Conservation (phyloP, 1,140 invertebrate species). For the Homalodisca vitripennis region DNA sequence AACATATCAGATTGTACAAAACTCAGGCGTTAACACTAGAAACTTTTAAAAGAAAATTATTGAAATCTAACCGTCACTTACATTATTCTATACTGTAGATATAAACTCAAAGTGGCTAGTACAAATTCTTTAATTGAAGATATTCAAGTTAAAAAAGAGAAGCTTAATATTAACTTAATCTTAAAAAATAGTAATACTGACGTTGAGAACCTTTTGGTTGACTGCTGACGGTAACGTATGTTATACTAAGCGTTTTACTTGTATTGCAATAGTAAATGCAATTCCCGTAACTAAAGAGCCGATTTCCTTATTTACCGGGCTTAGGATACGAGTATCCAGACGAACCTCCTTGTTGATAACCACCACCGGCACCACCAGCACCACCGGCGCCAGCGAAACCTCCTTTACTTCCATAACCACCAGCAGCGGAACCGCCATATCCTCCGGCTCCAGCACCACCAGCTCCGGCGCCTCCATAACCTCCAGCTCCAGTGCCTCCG, state of each 20-base stretch:
- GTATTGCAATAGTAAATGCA: neutral
- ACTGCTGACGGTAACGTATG: conserved; percentile 1
- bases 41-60: too few species aligned
- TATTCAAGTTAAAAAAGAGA: neutral
- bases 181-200: neutral
- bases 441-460: conserved; percentile 13
- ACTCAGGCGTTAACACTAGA: conserved; percentile 1
- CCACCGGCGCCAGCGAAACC: neutral
- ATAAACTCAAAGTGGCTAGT: too few species aligned
- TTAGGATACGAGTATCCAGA: conserved; percentile 31
- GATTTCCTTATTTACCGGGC: conserved; percentile 29
- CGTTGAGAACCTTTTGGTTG: conserved; percentile 2
- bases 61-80: too few species aligned
- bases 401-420: neutral
- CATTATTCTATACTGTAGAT: too few species aligned
- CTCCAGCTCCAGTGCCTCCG: conserved; percentile 11
- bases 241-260: conserved; percentile 3
- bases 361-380: neutral
- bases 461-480: neutral
- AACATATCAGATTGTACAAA: neutral
- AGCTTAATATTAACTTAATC: neutral
- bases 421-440: neutral
- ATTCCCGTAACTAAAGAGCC: neutral
- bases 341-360: conserved; percentile 17
- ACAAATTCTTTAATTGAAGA: too few species aligned